Base-by-base conservation (phyloP, 2,888 invertebrate genomes). In the Holacanthella duospinosa region DNA sequence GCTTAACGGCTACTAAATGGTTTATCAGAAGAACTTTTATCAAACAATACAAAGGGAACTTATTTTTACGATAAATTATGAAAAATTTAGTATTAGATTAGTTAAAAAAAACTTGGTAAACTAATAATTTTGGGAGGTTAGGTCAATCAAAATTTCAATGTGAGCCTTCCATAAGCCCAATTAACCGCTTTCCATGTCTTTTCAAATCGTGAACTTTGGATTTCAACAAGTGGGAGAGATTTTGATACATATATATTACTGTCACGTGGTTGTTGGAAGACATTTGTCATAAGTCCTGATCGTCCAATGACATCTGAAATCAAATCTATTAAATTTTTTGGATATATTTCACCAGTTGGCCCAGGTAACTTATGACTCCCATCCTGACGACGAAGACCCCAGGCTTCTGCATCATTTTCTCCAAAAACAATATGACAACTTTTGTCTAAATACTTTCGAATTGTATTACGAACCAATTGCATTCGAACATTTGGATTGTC, bases 291-390 rank as follows among this genome's bases (percentile, higher is more conserved):
- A 24, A 59, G 12, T 26, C 48, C 36, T 44, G 59, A 59, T 19
- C 59, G 24, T 43, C 44, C 59, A 21, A 59, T 59, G 2, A 59
- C 44, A 19, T 36, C 44, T 9, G 21, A 6, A 19, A 59, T 21
- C 21, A 59, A 27, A 25, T 66, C 64, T 12, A 66, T 63, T n/a
- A 69, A 28, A 62, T 69, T 69, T 19, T 55, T 56, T 6, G 69
- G 69, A 26, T 69, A 69, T 16, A 60, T 21, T 24, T 65, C 65
- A 4, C 64, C 67, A 27, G 59, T 63, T 36, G 36, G 36, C n/a
- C n/a, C n/a, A 21, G 65, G 60, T 4, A 66, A 55, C 25, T 60
- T 43, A 29, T 29, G 26, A 43, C 48, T 27, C 55, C 29, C 21
- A 55, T 25, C 25, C 27, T 57, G 43, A 43, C 56, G 29, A 16